These are phyloP conservation scores for Chelonus insularis DNA, from an alignment of 1,140 invertebrate genomes.

Conservation along the genomic window DNA sequence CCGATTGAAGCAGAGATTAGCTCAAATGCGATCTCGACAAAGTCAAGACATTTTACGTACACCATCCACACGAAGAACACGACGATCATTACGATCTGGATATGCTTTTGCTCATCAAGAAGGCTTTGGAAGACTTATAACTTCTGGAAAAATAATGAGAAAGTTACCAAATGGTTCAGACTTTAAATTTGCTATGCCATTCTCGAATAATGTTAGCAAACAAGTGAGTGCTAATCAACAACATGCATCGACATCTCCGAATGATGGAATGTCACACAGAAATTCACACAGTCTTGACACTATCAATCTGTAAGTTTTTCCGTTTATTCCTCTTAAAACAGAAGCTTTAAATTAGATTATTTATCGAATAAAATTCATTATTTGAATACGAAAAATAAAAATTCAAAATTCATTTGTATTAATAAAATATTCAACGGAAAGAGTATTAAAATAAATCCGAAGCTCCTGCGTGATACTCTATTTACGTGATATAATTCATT, in stretches of 20 bases:
- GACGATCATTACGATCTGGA: constrained; percentile 90
- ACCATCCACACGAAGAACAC: constrained; percentile 80
- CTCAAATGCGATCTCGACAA: constrained; percentile 69
- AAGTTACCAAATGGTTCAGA: constrained; percentile 70
- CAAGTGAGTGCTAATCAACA: constrained; percentile 42
- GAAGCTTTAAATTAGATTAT: not conserved
- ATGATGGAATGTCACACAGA: constrained; percentile 47
- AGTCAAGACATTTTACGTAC: constrained; percentile 80
- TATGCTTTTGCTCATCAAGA: constrained; percentile 98
- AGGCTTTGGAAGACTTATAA: constrained; percentile 97
- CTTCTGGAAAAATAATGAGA: constrained; percentile 96
- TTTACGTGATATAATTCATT: too few species aligned
- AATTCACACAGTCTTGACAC: constrained; percentile 68
- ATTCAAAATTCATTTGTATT: too few species aligned
- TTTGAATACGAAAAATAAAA: too few species aligned
- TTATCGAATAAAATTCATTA: too few species aligned
- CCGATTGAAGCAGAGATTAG: constrained; percentile 77
- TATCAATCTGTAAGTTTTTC: constrained; percentile 61
- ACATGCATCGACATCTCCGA: constrained; percentile 57
- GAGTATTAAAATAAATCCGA: too few species aligned
- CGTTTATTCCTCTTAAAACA: not conserved
- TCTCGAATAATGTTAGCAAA: constrained; percentile 55
- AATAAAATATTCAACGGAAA: too few species aligned
- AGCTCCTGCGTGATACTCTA: too few species aligned
- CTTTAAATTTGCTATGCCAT: constrained; percentile 57